These are phyloP conservation scores for Leptinotarsa haldemani DNA, from an alignment of 2,888 invertebrate genomes.

Conservation along the genomic window DNA sequence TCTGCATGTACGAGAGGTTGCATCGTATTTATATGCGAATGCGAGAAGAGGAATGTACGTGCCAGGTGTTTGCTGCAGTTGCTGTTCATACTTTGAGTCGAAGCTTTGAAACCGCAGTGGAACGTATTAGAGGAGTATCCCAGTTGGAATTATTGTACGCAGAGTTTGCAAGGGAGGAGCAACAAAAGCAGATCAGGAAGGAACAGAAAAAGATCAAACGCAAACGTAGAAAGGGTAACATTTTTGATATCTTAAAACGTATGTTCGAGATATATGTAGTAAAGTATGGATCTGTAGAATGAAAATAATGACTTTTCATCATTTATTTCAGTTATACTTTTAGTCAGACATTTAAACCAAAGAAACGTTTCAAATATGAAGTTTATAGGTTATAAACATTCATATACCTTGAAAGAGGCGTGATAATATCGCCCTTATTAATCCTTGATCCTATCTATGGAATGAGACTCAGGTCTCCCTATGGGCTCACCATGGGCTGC, in stretches of 20 bases:
- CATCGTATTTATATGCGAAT: constrained; percentile 88
- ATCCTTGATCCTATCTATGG: too few relatives aligned
- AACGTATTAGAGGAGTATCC: constrained; percentile 84
- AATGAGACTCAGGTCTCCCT: too few relatives aligned
- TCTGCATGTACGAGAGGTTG: constrained; percentile 91
- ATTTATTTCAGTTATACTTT: too few relatives aligned
- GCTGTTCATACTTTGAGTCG: constrained; percentile 88
- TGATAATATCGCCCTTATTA: too few relatives aligned
- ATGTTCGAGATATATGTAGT: too few relatives aligned
- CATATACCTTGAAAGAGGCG: too few relatives aligned
- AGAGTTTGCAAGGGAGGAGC: constrained; percentile 88
- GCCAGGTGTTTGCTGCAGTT: constrained; percentile 90
- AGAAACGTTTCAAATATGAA: too few relatives aligned
- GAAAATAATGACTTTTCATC: too few relatives aligned
- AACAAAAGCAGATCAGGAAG: constrained; percentile 84
- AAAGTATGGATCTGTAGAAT: too few relatives aligned
- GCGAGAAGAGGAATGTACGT: constrained; percentile 93
- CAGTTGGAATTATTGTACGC: constrained; percentile 89
- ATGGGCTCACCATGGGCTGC: too few relatives aligned
- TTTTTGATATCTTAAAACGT: not conserved
- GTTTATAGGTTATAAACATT: too few relatives aligned
- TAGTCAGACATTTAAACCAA: too few relatives aligned
- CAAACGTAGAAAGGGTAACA: constrained; percentile 78
- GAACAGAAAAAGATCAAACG: constrained; percentile 88
- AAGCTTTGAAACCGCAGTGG: constrained; percentile 91